These are phyloP conservation scores for Zaprionus taronus DNA, from an alignment of 1,140 invertebrate species.

Conservation along the genomic window DNA sequence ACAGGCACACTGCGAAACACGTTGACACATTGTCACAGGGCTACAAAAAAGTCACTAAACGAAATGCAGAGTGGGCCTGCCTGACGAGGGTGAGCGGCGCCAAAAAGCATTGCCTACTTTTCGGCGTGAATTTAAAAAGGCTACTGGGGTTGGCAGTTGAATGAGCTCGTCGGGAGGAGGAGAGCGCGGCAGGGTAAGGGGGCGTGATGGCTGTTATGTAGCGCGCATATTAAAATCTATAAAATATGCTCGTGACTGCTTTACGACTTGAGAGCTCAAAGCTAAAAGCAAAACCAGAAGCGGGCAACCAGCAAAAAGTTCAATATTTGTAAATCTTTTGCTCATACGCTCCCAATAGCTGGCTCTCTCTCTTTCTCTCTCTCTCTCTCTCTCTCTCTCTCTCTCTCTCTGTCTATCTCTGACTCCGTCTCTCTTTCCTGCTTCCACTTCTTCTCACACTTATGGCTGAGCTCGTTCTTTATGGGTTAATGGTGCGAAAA, in stretches of 20 bases:
- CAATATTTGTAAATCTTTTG: slow-evolving; percentile 82
- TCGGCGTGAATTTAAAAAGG: slow-evolving; percentile 75
- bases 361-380: slow-evolving; percentile 13
- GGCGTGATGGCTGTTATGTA: slow-evolving; percentile 54
- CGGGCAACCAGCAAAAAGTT: slow-evolving; percentile 67
- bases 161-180: background rate
- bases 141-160: slow-evolving; percentile 5
- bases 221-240: slow-evolving; percentile 82
- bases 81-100: slow-evolving; percentile 66
- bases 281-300: slow-evolving; percentile 59
- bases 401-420: slow-evolving; percentile 16
- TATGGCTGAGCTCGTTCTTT: slow-evolving; percentile 66
- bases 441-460: slow-evolving; percentile 14
- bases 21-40: slow-evolving; percentile 80
- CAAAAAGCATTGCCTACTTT: slow-evolving; percentile 73
- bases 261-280: slow-evolving; percentile 76
- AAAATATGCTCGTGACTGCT: slow-evolving; percentile 81
- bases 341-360: slow-evolving; percentile 32
- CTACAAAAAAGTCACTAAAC: slow-evolving; percentile 70
- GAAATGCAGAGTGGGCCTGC: slow-evolving; percentile 53
- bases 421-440: slow-evolving; percentile 11
- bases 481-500: slow-evolving; percentile 84
- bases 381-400: slow-evolving; percentile 13
- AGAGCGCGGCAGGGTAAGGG: background rate
- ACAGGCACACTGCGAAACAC: slow-evolving; percentile 41